Conservation (phyloP, 2,888 invertebrate species). For the Aspidapion aeneum region DNA sequence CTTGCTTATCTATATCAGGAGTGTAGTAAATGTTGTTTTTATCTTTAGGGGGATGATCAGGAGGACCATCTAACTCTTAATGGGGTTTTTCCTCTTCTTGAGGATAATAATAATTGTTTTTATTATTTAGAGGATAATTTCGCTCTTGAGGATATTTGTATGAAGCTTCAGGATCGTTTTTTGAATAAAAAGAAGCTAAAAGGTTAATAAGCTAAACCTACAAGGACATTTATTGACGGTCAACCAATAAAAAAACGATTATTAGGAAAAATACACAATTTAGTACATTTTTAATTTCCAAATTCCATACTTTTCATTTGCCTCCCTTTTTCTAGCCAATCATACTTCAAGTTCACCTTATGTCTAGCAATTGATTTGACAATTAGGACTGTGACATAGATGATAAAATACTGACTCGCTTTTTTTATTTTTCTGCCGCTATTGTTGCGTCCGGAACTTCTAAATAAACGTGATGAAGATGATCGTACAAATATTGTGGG, state of each 20-base stretch:
- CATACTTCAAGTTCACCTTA: conserved; percentile 63
- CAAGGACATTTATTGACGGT: too few species aligned
- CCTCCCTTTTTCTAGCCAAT: neutral
- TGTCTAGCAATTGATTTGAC: conserved; percentile 70
- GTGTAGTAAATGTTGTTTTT: conserved; percentile 33
- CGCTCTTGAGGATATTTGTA: too few species aligned
- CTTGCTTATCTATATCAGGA: conserved; percentile 27
- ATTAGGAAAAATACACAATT: conserved; percentile 21
- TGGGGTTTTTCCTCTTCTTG: too few species aligned
- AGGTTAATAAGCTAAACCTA: too few species aligned
- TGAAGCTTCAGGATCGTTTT: conserved; percentile 21
- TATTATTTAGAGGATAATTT: too few species aligned
- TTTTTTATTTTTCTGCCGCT: conserved; percentile 53
- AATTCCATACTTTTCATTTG: too few species aligned
- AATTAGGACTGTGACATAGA: conserved; percentile 68
- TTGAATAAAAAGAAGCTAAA: conserved; percentile 5
- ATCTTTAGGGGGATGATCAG: conserved; percentile 32
- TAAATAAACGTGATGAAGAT: conserved; percentile 44
- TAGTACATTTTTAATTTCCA: too few species aligned
- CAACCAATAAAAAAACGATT: too few species aligned
- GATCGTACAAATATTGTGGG: conserved; percentile 45
- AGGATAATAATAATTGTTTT: too few species aligned
- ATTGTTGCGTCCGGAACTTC: conserved; percentile 45
- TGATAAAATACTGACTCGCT: conserved; percentile 60
- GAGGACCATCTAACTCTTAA: conserved; percentile 23